These are phyloP conservation scores for Lasioglossum figueresi DNA, from an alignment of 2,888 invertebrate species.

Conservation along the genomic window DNA sequence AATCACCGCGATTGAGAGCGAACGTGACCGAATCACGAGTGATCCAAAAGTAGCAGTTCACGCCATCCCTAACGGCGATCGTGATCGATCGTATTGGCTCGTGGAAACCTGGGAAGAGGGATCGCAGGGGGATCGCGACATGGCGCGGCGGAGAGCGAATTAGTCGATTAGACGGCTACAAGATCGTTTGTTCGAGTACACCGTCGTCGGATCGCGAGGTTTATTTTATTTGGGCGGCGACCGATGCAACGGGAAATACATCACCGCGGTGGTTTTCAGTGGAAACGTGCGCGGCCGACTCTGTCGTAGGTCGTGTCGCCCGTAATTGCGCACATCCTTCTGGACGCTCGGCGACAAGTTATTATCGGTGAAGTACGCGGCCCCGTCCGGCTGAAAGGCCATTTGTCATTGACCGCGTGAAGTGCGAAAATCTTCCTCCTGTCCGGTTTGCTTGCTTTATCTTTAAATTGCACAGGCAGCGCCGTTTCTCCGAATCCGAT, in stretches of 20 bases:
- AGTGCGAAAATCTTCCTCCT: conserved; percentile 45
- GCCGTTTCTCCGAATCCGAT: not conserved
- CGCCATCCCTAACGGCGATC: not conserved
- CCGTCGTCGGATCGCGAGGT: not conserved
- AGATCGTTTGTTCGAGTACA: conserved; percentile 1
- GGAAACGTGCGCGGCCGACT: conserved; percentile 27
- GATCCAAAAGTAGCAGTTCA: too few relatives aligned
- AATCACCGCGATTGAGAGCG: too few relatives aligned
- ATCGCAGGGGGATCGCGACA: not conserved
- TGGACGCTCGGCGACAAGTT: conserved; percentile 59
- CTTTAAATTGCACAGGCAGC: conserved; percentile 6
- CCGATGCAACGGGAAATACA: conserved; percentile 10
- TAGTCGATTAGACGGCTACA: conserved; percentile 2
- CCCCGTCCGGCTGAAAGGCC: conserved; percentile 33
- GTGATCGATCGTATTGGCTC: not conserved
- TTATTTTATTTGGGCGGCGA: conserved; percentile 17
- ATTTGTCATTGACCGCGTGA: conserved; percentile 58
- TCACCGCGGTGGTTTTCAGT: conserved; percentile 21
- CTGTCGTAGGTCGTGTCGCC: conserved; percentile 59
- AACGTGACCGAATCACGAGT: too few relatives aligned
- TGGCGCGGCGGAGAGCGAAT: not conserved
- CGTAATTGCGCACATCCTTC: conserved; percentile 64
- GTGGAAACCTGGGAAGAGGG: not conserved
- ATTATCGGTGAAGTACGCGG: conserved; percentile 66
- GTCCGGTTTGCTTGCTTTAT: conserved; percentile 32